A percentile compares a stretch with the other conserved stretches of the same genome.
Conservation (phyloP, 2,888 invertebrate genomes). For the Ditylenchus weischeri region DNA sequence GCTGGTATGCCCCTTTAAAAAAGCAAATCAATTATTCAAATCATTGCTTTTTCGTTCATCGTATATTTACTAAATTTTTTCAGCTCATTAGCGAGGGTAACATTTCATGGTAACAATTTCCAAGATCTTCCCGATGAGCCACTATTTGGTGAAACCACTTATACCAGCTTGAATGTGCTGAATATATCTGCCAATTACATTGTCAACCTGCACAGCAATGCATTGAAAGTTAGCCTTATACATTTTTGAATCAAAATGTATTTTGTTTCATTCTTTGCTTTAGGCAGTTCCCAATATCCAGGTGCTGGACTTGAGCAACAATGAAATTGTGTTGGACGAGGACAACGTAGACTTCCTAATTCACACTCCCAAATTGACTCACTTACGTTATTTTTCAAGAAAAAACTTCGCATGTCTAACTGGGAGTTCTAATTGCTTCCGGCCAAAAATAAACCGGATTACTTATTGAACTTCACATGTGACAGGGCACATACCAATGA, state of each 20-base stretch:
- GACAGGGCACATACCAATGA: too few species aligned
- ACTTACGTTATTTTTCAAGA: constrained; percentile 35
- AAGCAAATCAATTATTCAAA: too few species aligned
- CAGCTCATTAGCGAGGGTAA: constrained; percentile 43
- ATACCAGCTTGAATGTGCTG: constrained; percentile 43
- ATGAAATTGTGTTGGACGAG: constrained; percentile 50
- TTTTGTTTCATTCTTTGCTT: too few species aligned
- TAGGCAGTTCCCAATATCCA: constrained; percentile 47
- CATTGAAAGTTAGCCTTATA: constrained; percentile 30
- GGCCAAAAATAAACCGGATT: neutral
- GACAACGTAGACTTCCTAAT: constrained; percentile 50
- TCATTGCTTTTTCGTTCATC: too few species aligned
- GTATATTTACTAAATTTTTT: neutral
- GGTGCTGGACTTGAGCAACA: constrained; percentile 52
- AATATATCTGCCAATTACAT: constrained; percentile 59
- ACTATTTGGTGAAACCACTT: constrained; percentile 46
- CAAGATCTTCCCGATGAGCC: constrained; percentile 54
- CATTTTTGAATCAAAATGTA: too few species aligned
- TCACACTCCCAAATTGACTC: constrained; percentile 50
- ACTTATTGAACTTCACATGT: too few species aligned
- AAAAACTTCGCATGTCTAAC: constrained; percentile 1
- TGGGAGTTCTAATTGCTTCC: neutral
- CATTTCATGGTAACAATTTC: constrained; percentile 58
- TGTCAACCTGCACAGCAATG: constrained; percentile 52
- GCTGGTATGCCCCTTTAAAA: too few species aligned